Base-by-base conservation (phyloP, 2,888 invertebrate genomes). In the Hypsopygia costalis region DNA sequence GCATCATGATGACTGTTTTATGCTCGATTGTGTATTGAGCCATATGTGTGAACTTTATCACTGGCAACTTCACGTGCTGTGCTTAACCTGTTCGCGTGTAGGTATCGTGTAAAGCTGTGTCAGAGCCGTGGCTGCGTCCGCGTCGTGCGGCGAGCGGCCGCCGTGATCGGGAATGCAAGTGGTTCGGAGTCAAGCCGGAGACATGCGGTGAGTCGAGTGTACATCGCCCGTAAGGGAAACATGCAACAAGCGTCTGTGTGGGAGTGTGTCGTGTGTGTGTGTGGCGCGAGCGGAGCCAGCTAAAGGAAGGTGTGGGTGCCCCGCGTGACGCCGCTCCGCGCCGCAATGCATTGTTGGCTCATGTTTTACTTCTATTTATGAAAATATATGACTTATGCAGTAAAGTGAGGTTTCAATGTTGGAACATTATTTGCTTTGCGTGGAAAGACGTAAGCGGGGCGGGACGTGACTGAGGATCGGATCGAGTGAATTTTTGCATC, bases 151-250 rank as follows among this genome's bases (percentile, higher is more conserved):
- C 61, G 55, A 56, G 66, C 64, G 69, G 72, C 71, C 80, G 75
- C 78, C 76, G 87, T 87, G 87, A 87, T 87, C 82, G 86, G 87
- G 87, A 88, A 87, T 87, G 87, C 87, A 88, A 88, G 83, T 77
- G 81, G 78, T 69, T 69, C 53, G 68, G 74, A 73, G 68, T 59
- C 62, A 83, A 86, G 86, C 83, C 56, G 72, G 75, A 75, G 60
- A 60, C 86, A 86, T 87, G 87, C 86, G 77, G 80, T 81, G 81
- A 72, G 78, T 77, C 51, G 62, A n/a, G 77, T 76, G 78, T 74
- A 78, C 80, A 82, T 69, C 69, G 77, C 80, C 62, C 52, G 63
- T 55, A 54, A 52, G 66, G 63, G 69, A 65, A 61, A 63, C 87
- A 87, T 87, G 87, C 87, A 83, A 65, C 79, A 85, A 86, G 86